Percentiles rank a stretch among this genome's conserved stretches.
phyloP scores from a whole-genome alignment of 2,888 invertebrate species.

The Caenorhabditis sp. region DNA sequence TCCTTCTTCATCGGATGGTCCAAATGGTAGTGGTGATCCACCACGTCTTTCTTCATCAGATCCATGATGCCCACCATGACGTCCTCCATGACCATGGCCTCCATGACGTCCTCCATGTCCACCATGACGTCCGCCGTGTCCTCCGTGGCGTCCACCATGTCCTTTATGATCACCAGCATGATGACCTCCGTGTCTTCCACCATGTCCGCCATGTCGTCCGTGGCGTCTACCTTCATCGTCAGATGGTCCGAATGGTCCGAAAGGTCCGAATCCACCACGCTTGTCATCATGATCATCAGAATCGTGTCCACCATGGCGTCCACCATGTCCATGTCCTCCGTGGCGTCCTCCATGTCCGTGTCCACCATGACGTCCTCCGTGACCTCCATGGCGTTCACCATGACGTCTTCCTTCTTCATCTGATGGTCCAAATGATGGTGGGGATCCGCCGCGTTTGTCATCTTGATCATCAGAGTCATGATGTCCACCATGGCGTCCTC shows the following conservation, averaged over 20 bases:
- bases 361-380: neutral
- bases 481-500: neutral
- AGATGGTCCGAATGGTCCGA: no score
- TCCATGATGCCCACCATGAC: neutral
- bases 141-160: neutral
- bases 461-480: neutral
- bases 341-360: neutral
- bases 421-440: neutral
- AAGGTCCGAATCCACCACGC: neutral
- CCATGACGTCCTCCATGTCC: neutral
- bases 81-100: neutral
- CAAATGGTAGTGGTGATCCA: neutral
- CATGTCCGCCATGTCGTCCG: neutral
- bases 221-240: neutral
- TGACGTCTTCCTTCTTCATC: neutral
- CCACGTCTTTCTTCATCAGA: neutral
- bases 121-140: no score
- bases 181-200: neutral
- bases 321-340: neutral
- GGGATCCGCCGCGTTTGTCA: neutral
- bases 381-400: neutral
- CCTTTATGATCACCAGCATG: no score
- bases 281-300: neutral
- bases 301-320: neutral
- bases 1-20: neutral